Evolutionary conservation across 2,797 vertebrate species (phyloP).

Genomic region (Ptychadena robeensis): DNA sequence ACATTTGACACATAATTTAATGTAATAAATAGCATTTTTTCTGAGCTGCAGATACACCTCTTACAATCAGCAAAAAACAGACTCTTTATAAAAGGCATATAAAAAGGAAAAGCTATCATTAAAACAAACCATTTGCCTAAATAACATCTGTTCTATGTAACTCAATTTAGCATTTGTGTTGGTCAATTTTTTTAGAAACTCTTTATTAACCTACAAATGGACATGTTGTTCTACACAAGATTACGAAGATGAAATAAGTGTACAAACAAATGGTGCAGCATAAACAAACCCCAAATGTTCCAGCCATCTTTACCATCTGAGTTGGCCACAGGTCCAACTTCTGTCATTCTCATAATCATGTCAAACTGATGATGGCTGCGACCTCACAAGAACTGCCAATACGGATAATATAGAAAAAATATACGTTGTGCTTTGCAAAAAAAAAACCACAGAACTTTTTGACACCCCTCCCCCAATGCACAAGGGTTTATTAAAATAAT

Average conservation of each 20-base stretch:
- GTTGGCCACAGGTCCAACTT: not conserved
- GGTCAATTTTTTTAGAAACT: too few species aligned
- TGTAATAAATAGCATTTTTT: too few species aligned
- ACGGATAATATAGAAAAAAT: not conserved
- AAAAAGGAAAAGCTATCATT: too few species aligned
- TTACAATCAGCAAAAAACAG: too few species aligned
- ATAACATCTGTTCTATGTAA: too few species aligned
- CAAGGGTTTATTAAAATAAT: not conserved
- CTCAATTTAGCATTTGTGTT: too few species aligned
- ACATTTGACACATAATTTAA: too few species aligned
- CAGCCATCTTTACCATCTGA: not conserved
- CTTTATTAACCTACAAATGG: not conserved
- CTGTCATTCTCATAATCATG: not conserved
- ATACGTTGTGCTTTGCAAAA: not conserved
- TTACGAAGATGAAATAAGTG: not conserved
- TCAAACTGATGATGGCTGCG: too few species aligned
- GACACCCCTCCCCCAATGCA: not conserved
- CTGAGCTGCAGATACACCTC: too few species aligned
- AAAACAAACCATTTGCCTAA: too few species aligned
- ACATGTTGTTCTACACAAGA: not conserved
- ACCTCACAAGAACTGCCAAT: not conserved
- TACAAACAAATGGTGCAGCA: not conserved
- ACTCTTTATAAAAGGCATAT: too few species aligned
- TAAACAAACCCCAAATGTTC: not conserved
- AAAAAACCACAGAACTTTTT: not conserved